These are phyloP conservation scores for Nothocercus nigrocapillus DNA, from an alignment of 2,113 vertebrate genomes.

Conservation along the genomic window DNA sequence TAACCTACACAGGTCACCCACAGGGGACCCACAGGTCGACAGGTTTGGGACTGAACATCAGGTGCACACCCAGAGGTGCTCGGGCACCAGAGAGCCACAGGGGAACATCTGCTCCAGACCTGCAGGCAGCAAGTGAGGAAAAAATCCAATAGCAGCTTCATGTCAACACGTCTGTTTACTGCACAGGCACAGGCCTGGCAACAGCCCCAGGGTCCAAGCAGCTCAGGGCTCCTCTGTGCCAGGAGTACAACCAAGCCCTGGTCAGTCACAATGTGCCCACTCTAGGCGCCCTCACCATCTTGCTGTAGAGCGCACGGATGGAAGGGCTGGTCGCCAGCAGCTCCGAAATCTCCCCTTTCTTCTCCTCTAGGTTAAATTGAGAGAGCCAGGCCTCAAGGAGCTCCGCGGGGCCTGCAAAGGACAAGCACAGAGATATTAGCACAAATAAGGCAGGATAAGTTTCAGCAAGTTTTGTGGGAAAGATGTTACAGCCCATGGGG, in stretches of 20 bases:
- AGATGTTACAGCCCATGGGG: neutral
- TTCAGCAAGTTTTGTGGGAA: neutral
- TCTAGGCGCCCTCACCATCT: conserved; percentile 85
- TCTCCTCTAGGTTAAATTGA: conserved; percentile 89
- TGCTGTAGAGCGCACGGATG: conserved; percentile 93
- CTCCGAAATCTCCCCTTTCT: conserved; percentile 91
- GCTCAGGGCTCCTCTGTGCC: neutral
- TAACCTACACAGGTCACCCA: fast-evolving
- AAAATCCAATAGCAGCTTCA: neutral
- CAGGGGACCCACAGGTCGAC: too few species aligned
- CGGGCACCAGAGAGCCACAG: neutral
- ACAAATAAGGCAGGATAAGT: neutral
- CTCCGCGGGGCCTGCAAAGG: conserved; percentile 85
- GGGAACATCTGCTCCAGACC: neutral
- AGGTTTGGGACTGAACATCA: neutral
- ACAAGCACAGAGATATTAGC: neutral
- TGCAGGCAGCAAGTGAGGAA: fast-evolving
- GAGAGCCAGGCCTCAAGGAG: conserved; percentile 91
- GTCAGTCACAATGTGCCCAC: neutral
- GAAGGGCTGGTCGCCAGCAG: conserved; percentile 92
- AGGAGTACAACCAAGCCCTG: neutral
- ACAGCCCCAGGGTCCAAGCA: neutral
- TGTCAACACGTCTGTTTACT: fast-evolving
- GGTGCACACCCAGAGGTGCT: fast-evolving
- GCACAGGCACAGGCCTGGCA: fast-evolving